Base-by-base conservation (phyloP, 2,888 invertebrate genomes). In the Sphaerophoria rueppellii region DNA sequence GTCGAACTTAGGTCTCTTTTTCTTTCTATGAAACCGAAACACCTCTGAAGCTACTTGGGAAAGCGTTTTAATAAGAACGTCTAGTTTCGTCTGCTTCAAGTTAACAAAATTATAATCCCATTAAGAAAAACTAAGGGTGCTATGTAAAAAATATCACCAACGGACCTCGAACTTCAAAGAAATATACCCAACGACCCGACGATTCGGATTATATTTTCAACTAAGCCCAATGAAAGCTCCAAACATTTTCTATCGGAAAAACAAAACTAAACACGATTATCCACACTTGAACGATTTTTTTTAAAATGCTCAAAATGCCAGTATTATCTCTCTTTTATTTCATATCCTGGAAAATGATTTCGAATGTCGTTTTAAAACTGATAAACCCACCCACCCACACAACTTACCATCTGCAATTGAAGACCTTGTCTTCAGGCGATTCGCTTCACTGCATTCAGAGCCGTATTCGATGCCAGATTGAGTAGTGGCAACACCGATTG, bases 381-480 rank as follows among this genome's bases (percentile, higher is more conserved):
- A 46, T 14, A 6, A 72, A 43, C 43, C 43, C 43, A 43, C 43
- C 40, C 9, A 7, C 40, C 40, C 40, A 43, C 43, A 46, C 61
- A 40, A 88, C 89, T 88, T 87, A 89, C 89, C 88, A 85, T 80
- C 87, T 82, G 80, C 77, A 16, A 87, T 86, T 63, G 87, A 75
- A n/a, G 80, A 69, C 58, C 87, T 77, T 71, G 55, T 58, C 50
- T 77, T 90, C 85, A 90, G 90, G 87, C 92, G 89, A 80, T 91
- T 88, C 87, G 89, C 90, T 90, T 94, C 94, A 58, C 93, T 88
- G 90, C 95, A 95, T 90, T 95, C 95, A 4, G 94, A 93, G 58
- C 94, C 95, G 86, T 94, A 91, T 92, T 94, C 95, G 87, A 95
- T 94, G 87, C 94, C 94, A 79, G 93, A 92, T 89, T 94, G 93